phyloP scores from a whole-genome alignment of 2,888 invertebrate species.

The Pollenia griseotomentosa region DNA sequence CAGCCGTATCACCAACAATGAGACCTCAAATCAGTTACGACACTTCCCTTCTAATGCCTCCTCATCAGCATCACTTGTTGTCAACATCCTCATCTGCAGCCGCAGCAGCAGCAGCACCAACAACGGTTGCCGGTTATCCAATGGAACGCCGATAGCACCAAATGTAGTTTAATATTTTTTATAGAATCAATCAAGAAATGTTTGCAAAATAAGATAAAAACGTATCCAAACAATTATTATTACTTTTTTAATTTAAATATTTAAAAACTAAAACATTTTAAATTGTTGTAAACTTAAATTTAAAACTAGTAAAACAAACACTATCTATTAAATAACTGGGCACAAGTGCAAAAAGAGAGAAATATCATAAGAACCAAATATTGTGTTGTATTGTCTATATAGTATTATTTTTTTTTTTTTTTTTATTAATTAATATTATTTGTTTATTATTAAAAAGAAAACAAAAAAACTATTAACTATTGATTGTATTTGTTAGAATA shows the following conservation, averaged over 20 bases:
- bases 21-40: slow-evolving; percentile 71
- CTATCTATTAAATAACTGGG: slow-evolving; percentile 59
- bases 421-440: slow-evolving; percentile 62
- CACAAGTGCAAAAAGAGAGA: slow-evolving; percentile 75
- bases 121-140: slow-evolving; percentile 48
- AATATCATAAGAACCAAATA: slow-evolving; percentile 70
- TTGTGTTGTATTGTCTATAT: slow-evolving; percentile 69
- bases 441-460: slow-evolving; percentile 49
- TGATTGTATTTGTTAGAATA: slow-evolving; percentile 34
- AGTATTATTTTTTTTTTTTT: slow-evolving; percentile 70
- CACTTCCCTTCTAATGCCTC: slow-evolving; percentile 57
- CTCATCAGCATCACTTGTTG: slow-evolving; percentile 63
- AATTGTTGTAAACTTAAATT: slow-evolving; percentile 55
- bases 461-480: neutral
- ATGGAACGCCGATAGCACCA: slow-evolving; percentile 72
- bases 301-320: slow-evolving; percentile 45
- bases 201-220: slow-evolving; percentile 27
- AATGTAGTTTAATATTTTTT: slow-evolving; percentile 59
- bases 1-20: slow-evolving; percentile 65
- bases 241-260: slow-evolving; percentile 58
- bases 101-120: slow-evolving; percentile 30
- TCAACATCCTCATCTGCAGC: slow-evolving; percentile 47
- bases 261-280: slow-evolving; percentile 37
- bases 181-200: slow-evolving; percentile 31
- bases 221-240: slow-evolving; percentile 35